Evolutionary conservation across 92 coral and sea anemone species (phyloP), one percentile per base, ranked within the genome.

Genomic region (Phenganax stokvisi): DNA sequence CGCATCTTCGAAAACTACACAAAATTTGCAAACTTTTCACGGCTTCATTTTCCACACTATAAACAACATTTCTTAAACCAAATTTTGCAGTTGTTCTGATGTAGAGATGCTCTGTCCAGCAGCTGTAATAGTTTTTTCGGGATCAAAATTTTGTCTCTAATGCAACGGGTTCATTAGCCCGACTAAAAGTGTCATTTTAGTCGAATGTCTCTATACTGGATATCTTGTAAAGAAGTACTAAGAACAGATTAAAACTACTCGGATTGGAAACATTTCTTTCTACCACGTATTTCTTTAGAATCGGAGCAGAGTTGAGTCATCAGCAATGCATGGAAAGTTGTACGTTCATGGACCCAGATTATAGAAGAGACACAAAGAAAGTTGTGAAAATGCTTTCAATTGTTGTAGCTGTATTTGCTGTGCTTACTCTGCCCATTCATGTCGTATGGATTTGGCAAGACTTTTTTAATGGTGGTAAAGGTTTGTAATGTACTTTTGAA

Each of bases 321-420:
- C 82, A 37, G 60, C 72, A 61, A 44, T 31, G 58, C 16, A 55
- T 11, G 12, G 81, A 76, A 3, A 25, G 52, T 31, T 71, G 82
- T 44, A n/a, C 82, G 9, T 25, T 63, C 6, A 78, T 78, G 82
- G 82, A 94, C 81, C 74, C 97, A 51, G 98, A 94, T 70, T 97
- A 94, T 54, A 92, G 88, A 80, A 85, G 76, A 80, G 98, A 94
- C 53, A 97, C 97, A 0, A 90, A 91, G 73, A 90, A 92, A 84
- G 98, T 94, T 2, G 96, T 94, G 70, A 94, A 94, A 71, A 84
- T 94, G 68, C 84, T 94, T 30, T 92, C 98, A 0, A 89, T 89
- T 54, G 98, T 94, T 7, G 98, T 94, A 51, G 92, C 91, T 10
- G 91, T 89, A 25, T 94, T 92, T 29, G 96, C 97, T 12, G 76